Percentiles rank a stretch among this genome's conserved stretches.
phyloP scores from a whole-genome alignment of 2,113 vertebrate genomes.

The Siphamia tubifer region DNA sequence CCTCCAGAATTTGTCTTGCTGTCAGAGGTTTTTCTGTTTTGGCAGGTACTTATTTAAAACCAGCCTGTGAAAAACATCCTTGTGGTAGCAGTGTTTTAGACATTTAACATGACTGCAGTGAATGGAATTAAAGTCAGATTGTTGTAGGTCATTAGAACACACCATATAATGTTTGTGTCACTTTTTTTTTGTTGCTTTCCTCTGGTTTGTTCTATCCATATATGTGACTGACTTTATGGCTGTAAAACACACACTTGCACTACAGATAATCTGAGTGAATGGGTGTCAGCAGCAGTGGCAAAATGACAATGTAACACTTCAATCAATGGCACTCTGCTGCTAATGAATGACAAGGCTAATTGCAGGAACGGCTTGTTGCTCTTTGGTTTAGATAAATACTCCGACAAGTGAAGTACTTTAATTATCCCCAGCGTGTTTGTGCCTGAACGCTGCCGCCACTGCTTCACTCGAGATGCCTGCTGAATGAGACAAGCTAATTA shows the following conservation, averaged over 20 bases:
- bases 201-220: too few relatives aligned
- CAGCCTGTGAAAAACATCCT: too few relatives aligned
- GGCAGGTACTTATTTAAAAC: too few relatives aligned
- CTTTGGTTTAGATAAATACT: constrained; percentile 96
- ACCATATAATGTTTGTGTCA: too few relatives aligned
- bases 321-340: constrained; percentile 67
- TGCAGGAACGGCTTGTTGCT: constrained; percentile 80
- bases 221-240: too few relatives aligned
- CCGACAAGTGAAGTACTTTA: constrained; percentile 93
- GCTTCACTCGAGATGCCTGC: constrained; percentile 78
- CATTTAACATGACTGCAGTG: too few relatives aligned
- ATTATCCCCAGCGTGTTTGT: constrained; percentile 96
- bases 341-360: constrained; percentile 81
- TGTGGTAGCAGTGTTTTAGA: background rate
- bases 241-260: too few relatives aligned
- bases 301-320: constrained; percentile 65
- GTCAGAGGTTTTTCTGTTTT: background rate
- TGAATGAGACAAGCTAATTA: constrained; percentile 98
- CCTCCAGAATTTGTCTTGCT: too few relatives aligned
- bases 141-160: too few relatives aligned
- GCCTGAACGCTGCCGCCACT: constrained; percentile 54
- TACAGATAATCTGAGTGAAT: constrained; percentile 17
- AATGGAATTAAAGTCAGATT: too few relatives aligned
- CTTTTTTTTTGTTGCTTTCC: too few relatives aligned
- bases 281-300: constrained; percentile 38